Base-by-base conservation (phyloP, 2,888 invertebrate genomes). In the Stenoptilia bipunctidactyla region DNA sequence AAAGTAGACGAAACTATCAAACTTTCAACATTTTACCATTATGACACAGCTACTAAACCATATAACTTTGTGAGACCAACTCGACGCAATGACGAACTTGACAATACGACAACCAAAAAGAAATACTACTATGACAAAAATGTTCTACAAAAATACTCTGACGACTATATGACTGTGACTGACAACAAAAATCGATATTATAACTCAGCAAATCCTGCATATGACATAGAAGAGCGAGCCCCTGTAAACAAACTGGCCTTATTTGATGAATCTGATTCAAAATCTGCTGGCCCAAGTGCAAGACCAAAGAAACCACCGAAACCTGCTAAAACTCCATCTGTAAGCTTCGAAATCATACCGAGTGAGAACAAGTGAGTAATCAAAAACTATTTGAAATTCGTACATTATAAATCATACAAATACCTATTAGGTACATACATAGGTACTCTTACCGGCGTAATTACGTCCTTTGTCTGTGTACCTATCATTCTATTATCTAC, bases 121-220 rank as follows among this genome's bases (percentile, higher is more conserved):
- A 79, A 83, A 64, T 83, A 80, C 46, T 85, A 74, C 48, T 84
- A 79, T 44, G 62, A 80, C 15, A 66, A 66, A 37, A 85, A 84
- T 45, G 72, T 79, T 35, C 55, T 84, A 46, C 74, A 76, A 40
- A 80, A 75, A 61, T 77, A 79, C 51, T 55, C 69, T 33, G 59
- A 61, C 25, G 42, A 44, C 34, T 52, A 61, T 38, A 43, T 49
- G 36, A 58, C 46, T 39, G 38, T 42, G 35, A 48, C 48, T 39
- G 47, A 50, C 38, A 55, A 15, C 48, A 53, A 13, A 57, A 40
- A 30, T 50, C 56, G 25, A 57, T 12, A 3, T 14, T 13, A 70
- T 33, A 58, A 56, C 27, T 20, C 20, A 5, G 56, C 63, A 27
- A 62, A 55, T 36, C 46, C 47, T 27, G 58, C 60, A 2, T 50